phyloP scores from a whole-genome alignment of 2,113 vertebrate genomes.

The Romanogobio albipinnatus region DNA sequence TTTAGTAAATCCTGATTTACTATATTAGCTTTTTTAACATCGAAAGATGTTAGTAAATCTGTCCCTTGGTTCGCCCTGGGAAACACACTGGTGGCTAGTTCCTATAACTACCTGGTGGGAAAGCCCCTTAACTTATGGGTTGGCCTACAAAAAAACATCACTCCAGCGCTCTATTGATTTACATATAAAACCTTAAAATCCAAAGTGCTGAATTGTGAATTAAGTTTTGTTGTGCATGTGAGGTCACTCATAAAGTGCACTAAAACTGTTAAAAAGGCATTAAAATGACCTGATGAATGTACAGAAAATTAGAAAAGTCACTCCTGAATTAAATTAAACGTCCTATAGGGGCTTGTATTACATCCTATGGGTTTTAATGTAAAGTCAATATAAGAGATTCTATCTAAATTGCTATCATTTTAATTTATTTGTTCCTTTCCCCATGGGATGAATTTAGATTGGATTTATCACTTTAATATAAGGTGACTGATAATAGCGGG shows the following conservation, averaged over 20 bases:
- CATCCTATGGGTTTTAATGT: background rate
- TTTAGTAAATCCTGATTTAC: too few relatives aligned
- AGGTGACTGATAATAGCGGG: conserved; percentile 31
- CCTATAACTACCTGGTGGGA: background rate
- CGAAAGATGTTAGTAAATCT: too few relatives aligned
- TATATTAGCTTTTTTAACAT: too few relatives aligned
- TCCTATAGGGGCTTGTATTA: background rate
- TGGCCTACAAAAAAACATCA: background rate
- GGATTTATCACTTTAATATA: conserved; percentile 40
- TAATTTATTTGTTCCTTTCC: conserved; percentile 6
- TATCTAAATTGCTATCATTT: background rate
- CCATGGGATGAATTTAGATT: background rate
- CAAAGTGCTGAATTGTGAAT: background rate
- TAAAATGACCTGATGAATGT: conserved; percentile 11
- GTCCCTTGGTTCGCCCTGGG: too few relatives aligned
- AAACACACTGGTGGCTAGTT: too few relatives aligned
- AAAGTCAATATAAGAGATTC: background rate
- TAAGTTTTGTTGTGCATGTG: background rate
- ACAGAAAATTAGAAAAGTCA: background rate
- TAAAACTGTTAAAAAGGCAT: background rate
- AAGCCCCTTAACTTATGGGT: background rate
- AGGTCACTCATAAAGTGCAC: background rate
- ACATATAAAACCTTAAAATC: background rate
- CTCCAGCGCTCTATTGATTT: background rate
- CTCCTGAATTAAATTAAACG: background rate